A percentile compares a stretch with the other conserved stretches of the same genome.
Conservation (phyloP, 2,888 invertebrate species). For the Troilus luridus region DNA sequence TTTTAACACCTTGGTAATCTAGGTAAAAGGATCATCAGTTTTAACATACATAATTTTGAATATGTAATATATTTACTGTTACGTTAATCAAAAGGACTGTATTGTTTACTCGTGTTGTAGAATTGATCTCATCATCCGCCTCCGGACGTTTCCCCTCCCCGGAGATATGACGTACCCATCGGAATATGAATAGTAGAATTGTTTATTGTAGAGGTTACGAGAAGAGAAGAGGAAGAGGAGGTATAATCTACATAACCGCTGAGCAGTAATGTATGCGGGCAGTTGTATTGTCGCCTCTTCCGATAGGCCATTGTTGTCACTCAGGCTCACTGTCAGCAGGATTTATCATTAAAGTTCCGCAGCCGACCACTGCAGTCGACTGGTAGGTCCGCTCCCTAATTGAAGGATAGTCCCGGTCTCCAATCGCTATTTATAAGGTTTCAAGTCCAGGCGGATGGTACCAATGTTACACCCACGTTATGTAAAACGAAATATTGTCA, state of each 20-base stretch:
- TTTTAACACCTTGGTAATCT: too few relatives aligned
- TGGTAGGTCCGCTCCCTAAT: neutral
- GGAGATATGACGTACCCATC: neutral
- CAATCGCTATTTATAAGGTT: neutral
- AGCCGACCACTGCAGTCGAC: neutral
- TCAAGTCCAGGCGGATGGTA: neutral
- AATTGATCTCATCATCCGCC: neutral
- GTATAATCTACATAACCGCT: conserved; percentile 23
- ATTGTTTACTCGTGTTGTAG: neutral
- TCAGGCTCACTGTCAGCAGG: neutral
- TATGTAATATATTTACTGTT: too few relatives aligned
- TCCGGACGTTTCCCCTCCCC: neutral
- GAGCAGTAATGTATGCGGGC: conserved; percentile 13
- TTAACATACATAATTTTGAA: too few relatives aligned
- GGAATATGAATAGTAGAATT: neutral
- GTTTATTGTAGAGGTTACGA: conserved; percentile 7
- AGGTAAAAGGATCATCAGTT: too few relatives aligned
- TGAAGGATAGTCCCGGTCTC: neutral
- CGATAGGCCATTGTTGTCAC: conserved; percentile 34
- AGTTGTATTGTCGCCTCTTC: neutral
- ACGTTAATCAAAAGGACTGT: too few relatives aligned
- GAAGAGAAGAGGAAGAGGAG: neutral
- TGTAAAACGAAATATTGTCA: neutral
- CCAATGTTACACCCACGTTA: neutral
- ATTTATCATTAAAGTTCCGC: conserved; percentile 37